Conservation (phyloP, 2,888 invertebrate species). For the Campoplex nolae region DNA sequence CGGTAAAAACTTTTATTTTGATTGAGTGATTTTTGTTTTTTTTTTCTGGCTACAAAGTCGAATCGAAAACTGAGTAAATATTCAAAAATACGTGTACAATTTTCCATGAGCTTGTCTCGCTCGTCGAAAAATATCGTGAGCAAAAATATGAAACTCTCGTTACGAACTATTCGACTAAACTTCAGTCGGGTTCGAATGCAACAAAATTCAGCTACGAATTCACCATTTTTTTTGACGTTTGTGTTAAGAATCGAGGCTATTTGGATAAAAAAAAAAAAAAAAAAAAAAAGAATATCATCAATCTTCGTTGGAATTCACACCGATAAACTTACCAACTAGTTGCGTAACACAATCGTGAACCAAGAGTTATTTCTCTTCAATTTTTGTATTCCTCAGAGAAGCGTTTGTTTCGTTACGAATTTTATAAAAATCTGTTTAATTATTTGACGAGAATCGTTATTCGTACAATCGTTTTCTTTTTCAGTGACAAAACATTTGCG, state of each 20-base stretch:
- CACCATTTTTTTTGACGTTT: neutral
- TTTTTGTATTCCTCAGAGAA: conserved; percentile 54
- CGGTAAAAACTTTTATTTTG: neutral
- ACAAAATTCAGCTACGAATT: neutral
- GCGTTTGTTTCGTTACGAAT: neutral
- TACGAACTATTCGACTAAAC: too few relatives aligned
- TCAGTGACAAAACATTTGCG: neutral
- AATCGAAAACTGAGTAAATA: neutral
- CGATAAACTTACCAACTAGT: conserved; percentile 54
- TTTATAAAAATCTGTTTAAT: neutral
- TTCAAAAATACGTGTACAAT: neutral
- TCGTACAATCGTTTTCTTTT: neutral
- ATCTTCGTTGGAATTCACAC: conserved; percentile 18
- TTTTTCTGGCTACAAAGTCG: neutral
- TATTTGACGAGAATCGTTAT: neutral
- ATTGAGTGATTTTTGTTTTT: neutral
- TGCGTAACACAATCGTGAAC: conserved; percentile 23
- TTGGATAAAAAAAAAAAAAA: neutral
- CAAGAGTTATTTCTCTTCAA: neutral
- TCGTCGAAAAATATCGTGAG: neutral
- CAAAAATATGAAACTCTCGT: too few relatives aligned
- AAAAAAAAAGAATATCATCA: neutral
- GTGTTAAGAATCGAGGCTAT: neutral
- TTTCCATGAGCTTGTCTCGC: neutral
- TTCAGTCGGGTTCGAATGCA: too few relatives aligned